Conservation (phyloP, 2,113 vertebrate species). For the Silurus glanis region DNA sequence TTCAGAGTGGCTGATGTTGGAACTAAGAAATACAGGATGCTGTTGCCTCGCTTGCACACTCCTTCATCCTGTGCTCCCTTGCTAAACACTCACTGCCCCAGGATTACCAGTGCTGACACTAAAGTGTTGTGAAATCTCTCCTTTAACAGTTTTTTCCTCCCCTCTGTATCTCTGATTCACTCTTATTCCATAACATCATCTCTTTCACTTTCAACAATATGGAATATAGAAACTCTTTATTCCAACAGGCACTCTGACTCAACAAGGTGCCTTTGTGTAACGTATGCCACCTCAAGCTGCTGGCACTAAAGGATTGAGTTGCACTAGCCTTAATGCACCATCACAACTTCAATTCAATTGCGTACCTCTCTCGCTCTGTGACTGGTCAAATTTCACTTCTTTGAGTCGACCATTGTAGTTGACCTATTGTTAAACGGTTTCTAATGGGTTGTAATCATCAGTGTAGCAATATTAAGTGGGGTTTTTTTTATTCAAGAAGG, state of each 20-base stretch:
- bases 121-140: constrained; percentile 35
- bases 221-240: constrained; percentile 48
- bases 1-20: constrained; percentile 89
- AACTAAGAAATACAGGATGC: not conserved
- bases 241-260: constrained; percentile 44
- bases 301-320: constrained; percentile 40
- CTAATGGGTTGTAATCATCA: constrained; percentile 13
- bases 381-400: constrained; percentile 24
- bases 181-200: not conserved
- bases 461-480: constrained; percentile 31
- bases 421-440: not conserved
- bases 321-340: constrained; percentile 47
- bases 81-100: constrained; percentile 23
- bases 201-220: not conserved
- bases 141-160: not conserved
- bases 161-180: not conserved
- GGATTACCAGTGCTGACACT: constrained; percentile 41
- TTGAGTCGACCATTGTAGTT: constrained; percentile 1
- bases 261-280: constrained; percentile 47
- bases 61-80: not conserved
- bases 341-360: constrained; percentile 15
- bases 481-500: not conserved
- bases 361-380: constrained; percentile 6
- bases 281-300: constrained; percentile 40
- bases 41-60: not conserved